Percentiles rank a stretch among this genome's conserved stretches.
Evolutionary conservation across 53 echinoderm and acorn worm species (phyloP).

Genomic region (Paelopatides confundens): DNA sequence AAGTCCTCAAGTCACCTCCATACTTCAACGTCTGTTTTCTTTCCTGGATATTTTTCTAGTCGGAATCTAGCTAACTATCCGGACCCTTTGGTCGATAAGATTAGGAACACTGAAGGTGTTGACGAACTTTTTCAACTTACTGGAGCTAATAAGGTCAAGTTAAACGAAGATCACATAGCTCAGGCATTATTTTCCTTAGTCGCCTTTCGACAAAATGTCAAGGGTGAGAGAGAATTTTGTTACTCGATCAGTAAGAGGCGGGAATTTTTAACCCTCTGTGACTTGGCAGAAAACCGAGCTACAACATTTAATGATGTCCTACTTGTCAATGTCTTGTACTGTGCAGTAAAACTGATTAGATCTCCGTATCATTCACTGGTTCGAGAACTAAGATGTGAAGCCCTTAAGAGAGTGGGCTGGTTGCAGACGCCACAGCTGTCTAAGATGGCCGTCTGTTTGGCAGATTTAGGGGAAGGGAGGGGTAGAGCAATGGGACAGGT

Average conservation of each 20-base stretch:
- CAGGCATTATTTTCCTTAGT: conserved; percentile 39
- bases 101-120: neutral
- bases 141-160: conserved; percentile 59
- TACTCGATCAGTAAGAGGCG: neutral
- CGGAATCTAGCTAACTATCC: neutral
- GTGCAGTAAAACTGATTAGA: conserved; percentile 59
- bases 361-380: conserved; percentile 69
- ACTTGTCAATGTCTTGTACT: conserved; percentile 75
- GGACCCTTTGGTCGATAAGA: neutral
- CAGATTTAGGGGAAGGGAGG: conserved; percentile 63
- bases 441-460: conserved; percentile 77
- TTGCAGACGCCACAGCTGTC: conserved; percentile 76
- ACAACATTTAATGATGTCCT: conserved; percentile 57
- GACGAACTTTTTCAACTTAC: conserved; percentile 19
- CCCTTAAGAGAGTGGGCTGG: conserved; percentile 51
- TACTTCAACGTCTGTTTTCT: neutral
- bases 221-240: conserved; percentile 21
- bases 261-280: conserved; percentile 81
- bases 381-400: conserved; percentile 69
- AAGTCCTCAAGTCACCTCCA: conserved; percentile 7
- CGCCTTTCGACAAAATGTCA: conserved; percentile 42
- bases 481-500: conserved; percentile 64
- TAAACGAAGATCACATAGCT: conserved; percentile 56
- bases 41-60: conserved; percentile 12
- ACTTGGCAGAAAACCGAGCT: conserved; percentile 78